Base-by-base conservation (phyloP, 2,113 vertebrate genomes). In the Onychostoma macrolepis region DNA sequence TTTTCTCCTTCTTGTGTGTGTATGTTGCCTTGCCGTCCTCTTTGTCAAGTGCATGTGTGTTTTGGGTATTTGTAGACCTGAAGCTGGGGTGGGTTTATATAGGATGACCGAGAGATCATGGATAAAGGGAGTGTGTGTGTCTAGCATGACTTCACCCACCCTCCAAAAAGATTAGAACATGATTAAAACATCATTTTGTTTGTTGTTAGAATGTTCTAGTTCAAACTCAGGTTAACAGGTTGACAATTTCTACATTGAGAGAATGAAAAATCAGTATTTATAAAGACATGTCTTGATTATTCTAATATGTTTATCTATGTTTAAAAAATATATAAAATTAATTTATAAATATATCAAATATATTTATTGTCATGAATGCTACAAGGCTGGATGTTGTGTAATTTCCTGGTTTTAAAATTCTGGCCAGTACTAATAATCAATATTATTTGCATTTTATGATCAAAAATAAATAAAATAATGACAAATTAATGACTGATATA, bases 21-120 rank as follows among this genome's bases (percentile, higher is more conserved):
- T 85, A n/a, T 71, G 81, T 79, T 63, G 48, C 28, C 50, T 75
- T 87, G 83, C 77, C 82, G 85, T 92, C 30, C 50, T 91, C 86
- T 93, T 87, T 89, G 87, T 48, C 76, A 72, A 9, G 26, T 81
- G 4, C 45, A 80, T 86, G 82, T 33, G 56, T 13, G 84, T 41
- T 50, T 28, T 81, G 89, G 84, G 91, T 94, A 93, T 96, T 95
- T 96, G 93, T 95, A 94, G 92, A 83, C 90, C 79, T 90, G 90
- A 88, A 83, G 86, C 87, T 84, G 90, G 95, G 92, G 93, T 93
- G 94, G 94, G 94, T 95, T 95, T 96, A 93, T 95, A 95, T 95
- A 88, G 92, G 92, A 93, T 93, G 89, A 86, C 82, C 72, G 85
- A 91, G 89, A 94, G 94, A 95, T 94, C 93, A 91, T 88, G 91